A percentile compares a stretch with the other conserved stretches of the same genome.
Evolutionary conservation across 2,888 invertebrate genomes (phyloP).

Genomic region (Agrypnus murinus): DNA sequence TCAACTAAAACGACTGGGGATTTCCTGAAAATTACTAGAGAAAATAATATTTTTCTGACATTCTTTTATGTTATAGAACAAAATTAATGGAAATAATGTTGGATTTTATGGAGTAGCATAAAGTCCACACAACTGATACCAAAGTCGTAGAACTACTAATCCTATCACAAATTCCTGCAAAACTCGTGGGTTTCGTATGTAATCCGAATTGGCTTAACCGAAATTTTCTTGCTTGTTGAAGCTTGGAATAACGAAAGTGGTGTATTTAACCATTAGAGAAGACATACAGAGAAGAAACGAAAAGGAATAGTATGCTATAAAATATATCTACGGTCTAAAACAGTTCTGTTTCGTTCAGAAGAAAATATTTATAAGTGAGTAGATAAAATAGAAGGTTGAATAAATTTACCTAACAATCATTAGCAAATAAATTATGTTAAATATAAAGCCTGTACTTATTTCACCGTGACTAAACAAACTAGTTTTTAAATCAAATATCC

Average conservation of each 20-base stretch:
- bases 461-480: too few relatives aligned
- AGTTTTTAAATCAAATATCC: too few relatives aligned
- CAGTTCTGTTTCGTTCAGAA: too few relatives aligned
- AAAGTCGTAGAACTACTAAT: constrained; percentile 13
- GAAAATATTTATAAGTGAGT: too few relatives aligned
- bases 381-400: too few relatives aligned
- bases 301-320: too few relatives aligned
- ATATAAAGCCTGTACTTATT: too few relatives aligned
- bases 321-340: too few relatives aligned
- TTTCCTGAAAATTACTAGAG: constrained; percentile 6
- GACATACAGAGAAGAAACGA: too few relatives aligned
- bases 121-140: constrained; percentile 1
- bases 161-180: constrained; percentile 27
- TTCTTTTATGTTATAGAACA: background rate
- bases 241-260: constrained; percentile 21
- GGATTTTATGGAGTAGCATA: background rate
- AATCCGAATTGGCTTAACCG: constrained; percentile 32
- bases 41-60: background rate
- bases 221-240: constrained; percentile 27
- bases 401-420: too few relatives aligned
- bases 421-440: too few relatives aligned
- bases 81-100: background rate
- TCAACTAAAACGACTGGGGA: constrained; percentile 13
- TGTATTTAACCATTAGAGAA: constrained; percentile 22
- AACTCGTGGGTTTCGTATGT: constrained; percentile 11